Percentiles rank a stretch among this genome's conserved stretches.
Conservation (phyloP, 2,888 invertebrate genomes). For the Isotomurus palustris region DNA sequence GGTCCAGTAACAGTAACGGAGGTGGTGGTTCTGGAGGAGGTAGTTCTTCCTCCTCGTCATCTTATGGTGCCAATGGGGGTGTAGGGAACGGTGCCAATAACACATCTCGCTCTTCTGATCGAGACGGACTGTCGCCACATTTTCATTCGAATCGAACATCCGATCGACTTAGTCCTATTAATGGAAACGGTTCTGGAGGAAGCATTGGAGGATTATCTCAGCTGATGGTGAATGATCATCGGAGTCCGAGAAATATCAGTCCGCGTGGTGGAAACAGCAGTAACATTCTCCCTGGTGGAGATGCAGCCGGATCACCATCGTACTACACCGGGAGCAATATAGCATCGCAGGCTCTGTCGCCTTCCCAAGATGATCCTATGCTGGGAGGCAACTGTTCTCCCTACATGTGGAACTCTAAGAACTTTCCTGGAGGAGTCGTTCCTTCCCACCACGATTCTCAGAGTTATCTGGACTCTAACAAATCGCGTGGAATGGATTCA, state of each 20-base stretch:
- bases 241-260: slow-evolving; percentile 29
- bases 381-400: slow-evolving; percentile 20
- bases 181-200: slow-evolving; percentile 24
- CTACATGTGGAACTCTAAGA: slow-evolving; percentile 20
- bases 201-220: slow-evolving; percentile 25
- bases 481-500: slow-evolving; percentile 29
- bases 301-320: neutral
- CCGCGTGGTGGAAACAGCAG: neutral
- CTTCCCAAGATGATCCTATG: slow-evolving; percentile 15
- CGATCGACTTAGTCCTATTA: slow-evolving; percentile 40
- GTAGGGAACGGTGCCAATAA: slow-evolving; percentile 8
- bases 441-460: slow-evolving; percentile 22
- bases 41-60: slow-evolving; percentile 19
- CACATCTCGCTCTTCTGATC: slow-evolving; percentile 18
- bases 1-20: slow-evolving; percentile 25
- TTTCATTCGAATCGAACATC: slow-evolving; percentile 35
- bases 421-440: slow-evolving; percentile 6
- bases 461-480: slow-evolving; percentile 24
- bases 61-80: slow-evolving; percentile 13
- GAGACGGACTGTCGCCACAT: slow-evolving; percentile 27
- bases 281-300: neutral
- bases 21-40: slow-evolving; percentile 21
- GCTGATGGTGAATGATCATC: slow-evolving; percentile 27
- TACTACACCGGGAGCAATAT: slow-evolving; percentile 10
- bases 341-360: slow-evolving; percentile 13